Base-by-base conservation (phyloP, 2,113 vertebrate genomes). In the Muntiacus reevesi region DNA sequence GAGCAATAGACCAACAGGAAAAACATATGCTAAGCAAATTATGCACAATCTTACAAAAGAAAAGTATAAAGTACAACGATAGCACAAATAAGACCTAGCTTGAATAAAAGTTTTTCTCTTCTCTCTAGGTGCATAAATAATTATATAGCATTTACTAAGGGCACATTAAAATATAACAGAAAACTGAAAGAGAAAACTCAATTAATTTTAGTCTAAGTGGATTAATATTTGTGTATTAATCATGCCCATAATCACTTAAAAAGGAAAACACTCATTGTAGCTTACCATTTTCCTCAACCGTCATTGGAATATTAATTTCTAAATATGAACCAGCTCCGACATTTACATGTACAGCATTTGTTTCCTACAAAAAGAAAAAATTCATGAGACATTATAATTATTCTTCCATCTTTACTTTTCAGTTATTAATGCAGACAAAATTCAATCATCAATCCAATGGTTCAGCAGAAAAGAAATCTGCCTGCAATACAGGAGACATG, bases 221-320 rank as follows among this genome's bases (percentile, higher is more conserved):
- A 79, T 7, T 82, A 91, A 91, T 81, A 79, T 7, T 88, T 59
- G 67, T 36, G n/a, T n/a, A 90, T 76, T 50, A 74, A 88, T 67
- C 50, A 83, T 83, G 59, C 86, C 25, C 13, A 14, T 43, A 57
- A 87, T 71, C 27, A 88, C 86, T 94, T 47, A 0, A 93, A 45
- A 62, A 87, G 89, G 86, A 94, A 96, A 88, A 33, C 33, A 74
- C 28, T 82, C 60, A 79, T n/a, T 2, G 82, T 17, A 95, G 93
- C 99, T 98, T 99, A 99, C 99, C 99, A 45, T 99, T 99, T 98
- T 99, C 99, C 89, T 99, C 98, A 33, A 99, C 99, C 92, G 99
- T 99, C 99, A 99, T 99, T 64, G 99, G 99, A 98, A 99, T 99
- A 98, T 99, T 99, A 98, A 99, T 99, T 99, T 99, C 99, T 98